These are phyloP conservation scores for Eupithecia abbreviata DNA, from an alignment of 2,888 invertebrate species.

Conservation along the genomic window DNA sequence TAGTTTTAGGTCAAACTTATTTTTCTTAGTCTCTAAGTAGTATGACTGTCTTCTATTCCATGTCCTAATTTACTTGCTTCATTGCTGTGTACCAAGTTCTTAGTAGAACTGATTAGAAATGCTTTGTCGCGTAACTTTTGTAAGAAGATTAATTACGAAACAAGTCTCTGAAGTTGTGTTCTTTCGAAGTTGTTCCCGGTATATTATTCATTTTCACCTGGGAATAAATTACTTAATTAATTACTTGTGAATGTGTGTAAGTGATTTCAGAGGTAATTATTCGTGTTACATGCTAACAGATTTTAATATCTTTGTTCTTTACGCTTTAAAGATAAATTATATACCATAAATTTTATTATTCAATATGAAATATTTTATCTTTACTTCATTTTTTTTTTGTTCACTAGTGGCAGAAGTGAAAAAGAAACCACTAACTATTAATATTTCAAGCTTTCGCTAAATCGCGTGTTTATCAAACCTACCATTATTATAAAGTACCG, in stretches of 20 bases:
- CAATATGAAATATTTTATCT: too few relatives aligned
- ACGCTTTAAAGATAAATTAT: too few relatives aligned
- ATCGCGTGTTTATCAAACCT: background rate
- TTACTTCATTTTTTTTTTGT: too few relatives aligned
- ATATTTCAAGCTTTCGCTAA: background rate
- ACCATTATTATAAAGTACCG: background rate
- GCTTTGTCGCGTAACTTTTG: slow-evolving; percentile 17
- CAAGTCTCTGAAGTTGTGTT: slow-evolving; percentile 4
- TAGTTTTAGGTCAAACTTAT: background rate
- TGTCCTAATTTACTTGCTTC: slow-evolving; percentile 2
- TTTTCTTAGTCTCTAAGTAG: slow-evolving; percentile 13
- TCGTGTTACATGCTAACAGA: background rate
- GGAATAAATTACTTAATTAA: background rate
- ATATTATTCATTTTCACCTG: slow-evolving; percentile 10
- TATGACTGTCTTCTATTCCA: background rate
- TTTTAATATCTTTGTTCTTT: too few relatives aligned
- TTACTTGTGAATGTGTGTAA: background rate
- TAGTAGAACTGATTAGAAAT: slow-evolving; percentile 15
- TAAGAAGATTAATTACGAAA: slow-evolving; percentile 25
- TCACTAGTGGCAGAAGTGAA: too few relatives aligned
- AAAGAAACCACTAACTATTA: background rate
- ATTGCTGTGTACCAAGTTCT: background rate
- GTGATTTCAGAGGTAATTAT: background rate
- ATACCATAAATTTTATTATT: too few relatives aligned
- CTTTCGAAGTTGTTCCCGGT: slow-evolving; percentile 13